Conservation (phyloP, 2,797 vertebrate species). For the Falco peregrinus region DNA sequence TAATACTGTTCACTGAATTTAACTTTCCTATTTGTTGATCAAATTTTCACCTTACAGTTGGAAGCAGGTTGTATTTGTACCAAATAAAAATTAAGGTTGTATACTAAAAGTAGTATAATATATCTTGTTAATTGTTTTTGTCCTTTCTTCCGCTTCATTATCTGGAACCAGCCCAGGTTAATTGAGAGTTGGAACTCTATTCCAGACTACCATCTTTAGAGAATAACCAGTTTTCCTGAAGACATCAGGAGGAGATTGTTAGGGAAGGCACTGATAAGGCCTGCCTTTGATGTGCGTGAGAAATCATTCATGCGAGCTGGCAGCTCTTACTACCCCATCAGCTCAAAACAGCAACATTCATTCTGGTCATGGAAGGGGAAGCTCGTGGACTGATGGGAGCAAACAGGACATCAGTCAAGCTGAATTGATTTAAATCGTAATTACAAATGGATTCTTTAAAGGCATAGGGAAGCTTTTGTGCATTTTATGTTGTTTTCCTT, state of each 20-base stretch:
- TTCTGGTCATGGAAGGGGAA: neutral
- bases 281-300: neutral
- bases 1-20: neutral
- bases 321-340: neutral
- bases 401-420: neutral
- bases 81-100: neutral
- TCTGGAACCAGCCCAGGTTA: slow-evolving; percentile 34
- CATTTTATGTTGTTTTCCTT: neutral
- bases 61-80: neutral
- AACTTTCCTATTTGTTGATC: neutral
- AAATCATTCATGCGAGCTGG: neutral
- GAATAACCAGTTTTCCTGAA: slow-evolving; percentile 4
- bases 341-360: neutral
- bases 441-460: neutral
- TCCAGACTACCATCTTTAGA: neutral
- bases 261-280: neutral
- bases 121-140: neutral
- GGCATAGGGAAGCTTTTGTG: neutral
- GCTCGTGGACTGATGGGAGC: neutral
- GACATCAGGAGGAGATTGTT: neutral
- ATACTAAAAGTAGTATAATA: neutral
- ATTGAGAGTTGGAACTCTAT: slow-evolving; percentile 38
- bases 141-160: slow-evolving; percentile 28
- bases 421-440: neutral
- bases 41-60: neutral